These are phyloP conservation scores for Halesus radiatus DNA, from an alignment of 1,140 invertebrate species.

Conservation along the genomic window DNA sequence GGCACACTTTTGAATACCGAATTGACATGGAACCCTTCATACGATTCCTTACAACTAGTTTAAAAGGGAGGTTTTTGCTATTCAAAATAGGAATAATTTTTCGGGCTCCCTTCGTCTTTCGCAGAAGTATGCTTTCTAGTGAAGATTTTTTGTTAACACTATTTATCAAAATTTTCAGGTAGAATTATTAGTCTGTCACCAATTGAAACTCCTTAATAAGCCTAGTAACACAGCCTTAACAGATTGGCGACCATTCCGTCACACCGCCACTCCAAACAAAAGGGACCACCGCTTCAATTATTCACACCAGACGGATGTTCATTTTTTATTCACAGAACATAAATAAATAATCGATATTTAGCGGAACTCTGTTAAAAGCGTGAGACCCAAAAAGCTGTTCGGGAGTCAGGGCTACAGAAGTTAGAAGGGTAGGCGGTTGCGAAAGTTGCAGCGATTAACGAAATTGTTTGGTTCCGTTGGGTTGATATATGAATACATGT, in stretches of 20 bases:
- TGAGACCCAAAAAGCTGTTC: background rate
- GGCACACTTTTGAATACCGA: too few species aligned
- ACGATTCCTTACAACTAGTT: too few species aligned
- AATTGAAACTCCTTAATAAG: background rate
- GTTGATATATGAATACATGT: background rate
- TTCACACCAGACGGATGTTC: constrained; percentile 33
- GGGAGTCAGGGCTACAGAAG: background rate
- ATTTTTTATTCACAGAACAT: constrained; percentile 31
- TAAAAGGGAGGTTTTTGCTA: too few species aligned
- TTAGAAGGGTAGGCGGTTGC: background rate
- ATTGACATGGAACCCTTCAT: too few species aligned
- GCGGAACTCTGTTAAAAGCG: background rate
- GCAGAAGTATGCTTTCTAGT: too few species aligned
- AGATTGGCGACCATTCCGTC: background rate
- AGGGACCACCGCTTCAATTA: constrained; percentile 20
- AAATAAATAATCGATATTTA: constrained; percentile 23
- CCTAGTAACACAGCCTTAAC: background rate
- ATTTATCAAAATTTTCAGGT: too few species aligned
- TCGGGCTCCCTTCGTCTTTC: too few species aligned
- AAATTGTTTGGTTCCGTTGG: background rate
- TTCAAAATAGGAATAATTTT: too few species aligned
- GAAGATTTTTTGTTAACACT: too few species aligned
- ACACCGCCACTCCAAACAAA: constrained; percentile 28
- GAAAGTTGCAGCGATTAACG: background rate
- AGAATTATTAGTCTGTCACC: too few species aligned